Evolutionary conservation across 2,888 invertebrate species (phyloP), one percentile per base, ranked within the genome.

Genomic region (Balanococcus diminutus): DNA sequence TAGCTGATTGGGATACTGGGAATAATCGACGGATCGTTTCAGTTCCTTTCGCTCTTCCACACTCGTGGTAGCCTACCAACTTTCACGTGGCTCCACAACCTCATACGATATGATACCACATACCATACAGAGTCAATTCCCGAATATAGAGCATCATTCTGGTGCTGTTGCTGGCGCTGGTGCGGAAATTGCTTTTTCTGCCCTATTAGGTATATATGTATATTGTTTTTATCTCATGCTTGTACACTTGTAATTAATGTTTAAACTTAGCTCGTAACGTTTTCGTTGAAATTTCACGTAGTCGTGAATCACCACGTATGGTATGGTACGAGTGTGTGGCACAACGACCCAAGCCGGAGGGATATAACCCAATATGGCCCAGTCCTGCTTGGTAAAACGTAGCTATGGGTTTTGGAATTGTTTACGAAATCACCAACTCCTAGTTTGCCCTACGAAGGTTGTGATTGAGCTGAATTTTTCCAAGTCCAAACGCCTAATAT

Each of bases 151-250:
- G 46, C 46, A 46, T 46, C 46, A 46, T 46, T n/a, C n/a, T n/a
- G n/a, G n/a, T n/a, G n/a, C n/a, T n/a, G n/a, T 46, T 46, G 46
- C n/a, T 46, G 46, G 46, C n/a, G 46, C n/a, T 42, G 42, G 42
- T 14, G 42, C 42, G 46, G 46, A 46, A 46, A 46, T 46, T 46
- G 46, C 46, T 46, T 46, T 46, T 46, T 46, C 46, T 46, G 46
- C 46, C n/a, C 46, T 46, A 46, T 46, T 46, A 46, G 46, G 46
- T 46, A 46, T 61, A 46, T 46, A 61, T 46, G n/a, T 61, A 46
- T 46, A 61, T 61, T 25, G 61, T 61, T 61, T 61, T 61, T 61
- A 61, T 61, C 61, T 61, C 46, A n/a, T n/a, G n/a, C n/a, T n/a
- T n/a, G 46, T 46, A 61, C 61, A 25, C 25, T 61, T 14, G 61